These are phyloP conservation scores for Gortyna flavago DNA, from an alignment of 2,888 invertebrate species.

Conservation along the genomic window DNA sequence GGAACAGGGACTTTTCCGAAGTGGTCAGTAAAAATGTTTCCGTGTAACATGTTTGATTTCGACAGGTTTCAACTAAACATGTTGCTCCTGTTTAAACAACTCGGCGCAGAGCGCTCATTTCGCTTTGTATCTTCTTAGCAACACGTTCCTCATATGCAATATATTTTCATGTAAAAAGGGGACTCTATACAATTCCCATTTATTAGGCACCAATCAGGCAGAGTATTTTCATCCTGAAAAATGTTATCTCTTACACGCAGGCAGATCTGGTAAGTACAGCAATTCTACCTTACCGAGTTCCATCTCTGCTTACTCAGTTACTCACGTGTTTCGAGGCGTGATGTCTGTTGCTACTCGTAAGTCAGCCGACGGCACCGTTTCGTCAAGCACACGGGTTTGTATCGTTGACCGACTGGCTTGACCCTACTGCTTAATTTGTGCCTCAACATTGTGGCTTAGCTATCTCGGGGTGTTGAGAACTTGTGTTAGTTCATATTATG, in stretches of 20 bases:
- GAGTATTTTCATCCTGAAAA: neutral
- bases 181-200: no score
- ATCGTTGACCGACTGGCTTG: slow-evolving; percentile 44
- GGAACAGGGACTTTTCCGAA: neutral
- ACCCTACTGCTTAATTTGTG: slow-evolving; percentile 41
- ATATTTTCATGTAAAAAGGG: neutral
- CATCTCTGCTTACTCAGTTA: slow-evolving; percentile 2
- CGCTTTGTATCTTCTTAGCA: neutral
- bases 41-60: neutral
- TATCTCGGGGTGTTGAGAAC: neutral
- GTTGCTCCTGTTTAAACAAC: neutral
- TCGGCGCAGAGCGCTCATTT: no score
- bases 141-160: neutral
- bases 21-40: neutral
- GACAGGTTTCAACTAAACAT: neutral
- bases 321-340: slow-evolving; percentile 29
- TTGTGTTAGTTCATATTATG: neutral
- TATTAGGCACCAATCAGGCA: neutral
- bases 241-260: neutral
- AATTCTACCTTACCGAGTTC: neutral
- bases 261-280: neutral
- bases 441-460: neutral
- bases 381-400: slow-evolving; percentile 30
- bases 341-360: slow-evolving; percentile 39
- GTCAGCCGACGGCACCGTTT: slow-evolving; percentile 30